Percentiles rank a stretch among this genome's conserved stretches.
These are phyloP conservation scores for Adoxophyes honmai DNA, from an alignment of 1,140 invertebrate genomes.

Conservation along the genomic window DNA sequence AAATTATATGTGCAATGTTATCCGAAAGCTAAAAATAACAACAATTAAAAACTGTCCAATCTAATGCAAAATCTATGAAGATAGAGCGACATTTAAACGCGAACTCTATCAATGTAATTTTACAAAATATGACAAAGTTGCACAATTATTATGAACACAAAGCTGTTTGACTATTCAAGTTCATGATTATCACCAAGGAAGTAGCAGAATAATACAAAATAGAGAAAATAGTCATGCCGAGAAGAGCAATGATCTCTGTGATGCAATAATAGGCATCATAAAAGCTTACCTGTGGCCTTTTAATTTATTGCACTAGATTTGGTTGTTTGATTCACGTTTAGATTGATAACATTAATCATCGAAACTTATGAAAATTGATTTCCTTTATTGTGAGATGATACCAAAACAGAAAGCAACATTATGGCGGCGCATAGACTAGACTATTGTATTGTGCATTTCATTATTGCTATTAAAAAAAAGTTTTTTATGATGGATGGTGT, in stretches of 20 bases:
- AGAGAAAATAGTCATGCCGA: conserved; percentile 37
- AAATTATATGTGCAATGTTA: neutral
- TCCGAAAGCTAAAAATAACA: conserved; percentile 10
- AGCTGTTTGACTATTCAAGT: neutral
- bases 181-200: conserved; percentile 4
- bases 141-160: conserved; percentile 8
- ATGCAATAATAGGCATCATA: conserved; percentile 6
- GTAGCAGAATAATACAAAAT: conserved; percentile 30
- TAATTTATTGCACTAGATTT: conserved; percentile 18
- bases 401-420: conserved; percentile 73
- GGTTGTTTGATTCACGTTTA: conserved; percentile 32
- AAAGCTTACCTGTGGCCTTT: conserved; percentile 18
- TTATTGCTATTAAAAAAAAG: neutral
- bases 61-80: neutral
- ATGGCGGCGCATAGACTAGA: conserved; percentile 52
- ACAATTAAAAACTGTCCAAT: conserved; percentile 7
- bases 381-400: conserved; percentile 61
- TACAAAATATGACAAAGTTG: conserved; percentile 12
- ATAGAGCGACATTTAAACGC: neutral
- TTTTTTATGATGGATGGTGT: neutral
- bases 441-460: neutral
- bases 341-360: conserved; percentile 41
- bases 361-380: conserved; percentile 64
- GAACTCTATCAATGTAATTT: neutral
- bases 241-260: neutral